phyloP scores from a whole-genome alignment of 1,140 invertebrate species.

The Hormaphis cornu region DNA sequence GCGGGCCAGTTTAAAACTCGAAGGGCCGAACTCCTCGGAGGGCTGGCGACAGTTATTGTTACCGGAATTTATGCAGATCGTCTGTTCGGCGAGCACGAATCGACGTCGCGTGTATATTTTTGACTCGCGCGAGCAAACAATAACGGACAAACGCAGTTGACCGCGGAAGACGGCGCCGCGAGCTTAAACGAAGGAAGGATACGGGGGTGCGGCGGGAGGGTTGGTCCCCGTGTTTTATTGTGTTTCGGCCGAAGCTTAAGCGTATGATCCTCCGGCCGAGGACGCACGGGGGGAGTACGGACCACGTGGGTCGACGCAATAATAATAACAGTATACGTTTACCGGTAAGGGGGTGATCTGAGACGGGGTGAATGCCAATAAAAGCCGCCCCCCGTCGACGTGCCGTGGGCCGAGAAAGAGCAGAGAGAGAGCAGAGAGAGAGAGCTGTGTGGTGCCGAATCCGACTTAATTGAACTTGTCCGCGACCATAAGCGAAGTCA shows the following conservation, averaged over 20 bases:
- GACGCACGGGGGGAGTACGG: neutral
- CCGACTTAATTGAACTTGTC: constrained; percentile 30
- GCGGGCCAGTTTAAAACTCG: too few relatives aligned
- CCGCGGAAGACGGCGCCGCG: too few relatives aligned
- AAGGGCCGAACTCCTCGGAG: too few relatives aligned
- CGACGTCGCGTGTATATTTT: too few relatives aligned
- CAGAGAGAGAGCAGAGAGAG: neutral
- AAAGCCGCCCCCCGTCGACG: neutral
- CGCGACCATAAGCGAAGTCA: constrained; percentile 29
- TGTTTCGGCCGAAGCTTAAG: constrained; percentile 19
- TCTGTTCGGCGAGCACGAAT: too few relatives aligned
- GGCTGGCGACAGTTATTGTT: too few relatives aligned
- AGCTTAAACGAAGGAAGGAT: too few relatives aligned
- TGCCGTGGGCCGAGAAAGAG: neutral
- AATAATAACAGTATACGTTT: too few relatives aligned
- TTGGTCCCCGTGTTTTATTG: constrained; percentile 23
- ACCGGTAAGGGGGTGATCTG: neutral
- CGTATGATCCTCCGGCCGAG: neutral
- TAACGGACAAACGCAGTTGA: too few relatives aligned
- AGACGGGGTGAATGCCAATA: constrained; percentile 13
- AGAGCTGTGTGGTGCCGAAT: neutral
- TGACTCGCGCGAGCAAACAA: too few relatives aligned
- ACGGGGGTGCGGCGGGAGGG: constrained; percentile 31
- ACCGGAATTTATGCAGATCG: too few relatives aligned
- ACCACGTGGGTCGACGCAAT: too few relatives aligned